Evolutionary conservation across 2,888 invertebrate genomes (phyloP).

Genomic region (Hirudinaria manillensis): DNA sequence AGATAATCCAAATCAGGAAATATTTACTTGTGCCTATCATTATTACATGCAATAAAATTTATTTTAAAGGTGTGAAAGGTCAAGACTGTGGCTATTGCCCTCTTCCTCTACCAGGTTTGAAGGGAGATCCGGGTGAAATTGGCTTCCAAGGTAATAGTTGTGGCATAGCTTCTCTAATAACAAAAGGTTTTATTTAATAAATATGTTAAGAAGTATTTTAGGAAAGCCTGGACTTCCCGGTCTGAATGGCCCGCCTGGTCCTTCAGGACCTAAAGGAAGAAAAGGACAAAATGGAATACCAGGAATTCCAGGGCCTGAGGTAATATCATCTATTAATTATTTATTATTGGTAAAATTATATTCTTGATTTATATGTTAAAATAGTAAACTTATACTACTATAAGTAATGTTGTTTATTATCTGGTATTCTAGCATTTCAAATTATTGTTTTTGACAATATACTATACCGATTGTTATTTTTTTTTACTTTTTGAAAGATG

Average conservation of each 20-base stretch:
- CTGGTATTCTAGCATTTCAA: too few species aligned
- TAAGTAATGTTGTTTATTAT: too few species aligned
- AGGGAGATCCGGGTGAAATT: slow-evolving; percentile 3
- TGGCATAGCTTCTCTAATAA: neutral
- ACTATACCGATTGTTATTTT: too few species aligned
- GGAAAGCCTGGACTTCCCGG: neutral
- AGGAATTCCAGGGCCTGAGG: slow-evolving; percentile 11
- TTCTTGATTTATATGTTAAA: too few species aligned
- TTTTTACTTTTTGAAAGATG: too few species aligned
- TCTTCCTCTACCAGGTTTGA: neutral
- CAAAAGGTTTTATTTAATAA: too few species aligned
- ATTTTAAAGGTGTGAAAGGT: neutral
- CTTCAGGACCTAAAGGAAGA: slow-evolving; percentile 8
- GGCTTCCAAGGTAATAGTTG: neutral
- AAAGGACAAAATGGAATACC: slow-evolving; percentile 14
- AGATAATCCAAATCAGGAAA: too few species aligned
- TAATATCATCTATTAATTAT: neutral
- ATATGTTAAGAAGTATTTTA: neutral
- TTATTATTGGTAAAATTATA: too few species aligned
- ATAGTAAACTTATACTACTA: too few species aligned
- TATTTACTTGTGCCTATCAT: too few species aligned
- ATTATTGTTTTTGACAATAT: too few species aligned
- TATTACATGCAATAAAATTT: neutral
- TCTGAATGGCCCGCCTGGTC: slow-evolving; percentile 21
- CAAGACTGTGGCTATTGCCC: neutral